Evolutionary conservation across 2,888 invertebrate species (phyloP).

Genomic region (Melanostoma mellinum): DNA sequence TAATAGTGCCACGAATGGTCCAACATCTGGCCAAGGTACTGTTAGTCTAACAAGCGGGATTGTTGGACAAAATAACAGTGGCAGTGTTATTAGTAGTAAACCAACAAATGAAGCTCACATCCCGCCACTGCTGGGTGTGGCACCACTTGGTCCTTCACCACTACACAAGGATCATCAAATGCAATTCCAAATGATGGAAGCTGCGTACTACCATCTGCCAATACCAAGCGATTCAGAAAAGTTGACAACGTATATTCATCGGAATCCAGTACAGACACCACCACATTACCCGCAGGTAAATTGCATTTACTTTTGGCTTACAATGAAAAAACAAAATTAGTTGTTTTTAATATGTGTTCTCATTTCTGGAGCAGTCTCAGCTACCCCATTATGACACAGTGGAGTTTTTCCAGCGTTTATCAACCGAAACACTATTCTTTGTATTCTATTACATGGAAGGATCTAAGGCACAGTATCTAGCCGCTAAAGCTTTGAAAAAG

Average conservation of each 20-base stretch:
- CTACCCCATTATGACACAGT: constrained; percentile 97
- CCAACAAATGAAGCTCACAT: constrained; percentile 91
- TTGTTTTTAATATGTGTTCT: constrained; percentile 1
- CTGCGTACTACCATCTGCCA: constrained; percentile 97
- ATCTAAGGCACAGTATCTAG: constrained; percentile 99
- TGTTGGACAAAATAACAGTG: constrained; percentile 72
- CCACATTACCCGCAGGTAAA: constrained; percentile 94
- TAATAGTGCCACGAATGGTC: constrained; percentile 77
- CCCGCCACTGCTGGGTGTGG: constrained; percentile 96
- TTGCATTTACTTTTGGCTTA: constrained; percentile 18
- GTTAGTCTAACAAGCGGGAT: constrained; percentile 66
- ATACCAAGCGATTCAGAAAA: constrained; percentile 98
- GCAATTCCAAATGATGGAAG: constrained; percentile 95
- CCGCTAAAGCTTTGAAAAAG: constrained; percentile 99
- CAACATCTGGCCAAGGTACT: constrained; percentile 73
- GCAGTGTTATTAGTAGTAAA: constrained; percentile 71
- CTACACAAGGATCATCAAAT: constrained; percentile 88
- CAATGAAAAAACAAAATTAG: not conserved
- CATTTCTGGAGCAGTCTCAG: constrained; percentile 85
- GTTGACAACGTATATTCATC: constrained; percentile 92
- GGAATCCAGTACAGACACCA: constrained; percentile 95
- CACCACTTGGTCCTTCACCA: constrained; percentile 96
- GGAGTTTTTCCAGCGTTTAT: constrained; percentile 98
- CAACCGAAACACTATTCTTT: constrained; percentile 99
- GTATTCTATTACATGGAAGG: constrained; percentile 99